Base-by-base conservation (phyloP, 2,113 vertebrate genomes). In the Porphyrio hochstetteri region DNA sequence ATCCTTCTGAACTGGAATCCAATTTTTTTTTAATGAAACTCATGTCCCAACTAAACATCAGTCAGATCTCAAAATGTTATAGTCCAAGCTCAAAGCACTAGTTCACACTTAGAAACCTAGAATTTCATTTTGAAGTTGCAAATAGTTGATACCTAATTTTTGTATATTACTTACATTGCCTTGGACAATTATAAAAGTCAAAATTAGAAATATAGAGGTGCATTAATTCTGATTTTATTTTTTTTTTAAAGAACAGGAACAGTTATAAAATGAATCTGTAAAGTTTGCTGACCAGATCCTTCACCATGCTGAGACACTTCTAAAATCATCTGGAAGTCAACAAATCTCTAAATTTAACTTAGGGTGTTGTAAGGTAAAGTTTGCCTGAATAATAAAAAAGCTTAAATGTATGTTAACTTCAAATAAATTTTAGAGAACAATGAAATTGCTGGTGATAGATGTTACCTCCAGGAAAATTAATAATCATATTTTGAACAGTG, bases 11-110 rank as follows among this genome's bases (percentile, higher is more conserved):
- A 80, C 3, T 4, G 0, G 16, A 83, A 74, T 46, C 1, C 6
- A 11, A 21, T 4, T 42, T 53, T 52, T 76, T 53, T 5, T 3
- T 36, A 5, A 7, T 15, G 13, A 44, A 82, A 82, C 44, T 71
- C 0, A 0, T 33, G 7, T 33, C 23, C 12, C 11, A 72, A 6
- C 1, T 3, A 42, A 44, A 44, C 4, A 61, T 3, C 5, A 65
- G 11, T 13, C 14, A 74, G 29, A 46, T 36, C 20, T 74, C 33
- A 55, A 33, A 18, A 52, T 35, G 70, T 86, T 63, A 25, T 11
- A 50, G 18, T 7, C 7, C 25, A 3, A 29, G 42, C 7, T 81
- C 11, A 95, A 36, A 79, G 10, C 7, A 31, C 7, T 56, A 7
- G 9, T 76, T 81, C 42, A 52, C 4, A 23, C 2, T 38, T 70